Evolutionary conservation across 2,888 invertebrate genomes (phyloP).

Genomic region (Criorhina ranunculi): DNA sequence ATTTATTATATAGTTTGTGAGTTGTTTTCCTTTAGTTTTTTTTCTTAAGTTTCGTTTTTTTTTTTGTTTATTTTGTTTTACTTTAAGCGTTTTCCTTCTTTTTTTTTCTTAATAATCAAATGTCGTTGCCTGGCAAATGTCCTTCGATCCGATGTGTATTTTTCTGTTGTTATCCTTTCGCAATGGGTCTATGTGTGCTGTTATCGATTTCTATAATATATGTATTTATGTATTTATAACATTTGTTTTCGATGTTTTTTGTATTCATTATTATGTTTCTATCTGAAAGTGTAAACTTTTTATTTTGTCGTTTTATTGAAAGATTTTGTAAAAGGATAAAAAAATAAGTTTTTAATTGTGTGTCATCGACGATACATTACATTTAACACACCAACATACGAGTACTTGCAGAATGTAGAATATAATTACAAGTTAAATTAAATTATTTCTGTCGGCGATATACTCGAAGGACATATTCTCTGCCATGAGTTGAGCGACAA

Average conservation of each 20-base stretch:
- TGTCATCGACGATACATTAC: not conserved
- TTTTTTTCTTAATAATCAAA: constrained; percentile 39
- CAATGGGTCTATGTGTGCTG: constrained; percentile 76
- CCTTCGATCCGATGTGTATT: constrained; percentile 62
- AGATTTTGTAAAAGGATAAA: constrained; percentile 4
- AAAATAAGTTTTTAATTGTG: constrained; percentile 2
- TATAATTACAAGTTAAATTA: constrained; percentile 26
- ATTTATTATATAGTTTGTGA: constrained; percentile 19
- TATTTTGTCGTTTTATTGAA: constrained; percentile 70
- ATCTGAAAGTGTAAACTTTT: constrained; percentile 42
- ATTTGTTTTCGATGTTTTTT: constrained; percentile 68
- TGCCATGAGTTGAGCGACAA: constrained; percentile 3
- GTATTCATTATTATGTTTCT: constrained; percentile 49
- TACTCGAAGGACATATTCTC: constrained; percentile 3
- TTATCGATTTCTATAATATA: constrained; percentile 62
- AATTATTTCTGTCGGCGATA: constrained; percentile 11
- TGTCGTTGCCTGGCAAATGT: constrained; percentile 69
- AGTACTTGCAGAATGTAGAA: not conserved
- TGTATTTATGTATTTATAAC: constrained; percentile 46
- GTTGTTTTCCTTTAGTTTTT: constrained; percentile 23
- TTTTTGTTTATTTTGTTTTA: constrained; percentile 21
- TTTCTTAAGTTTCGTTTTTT: constrained; percentile 21
- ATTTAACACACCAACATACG: constrained; percentile 32
- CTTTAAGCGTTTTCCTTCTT: constrained; percentile 14
- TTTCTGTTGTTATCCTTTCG: constrained; percentile 44